Conservation (phyloP, 2,797 vertebrate genomes). For the Schizopygopsis pylzovi region DNA sequence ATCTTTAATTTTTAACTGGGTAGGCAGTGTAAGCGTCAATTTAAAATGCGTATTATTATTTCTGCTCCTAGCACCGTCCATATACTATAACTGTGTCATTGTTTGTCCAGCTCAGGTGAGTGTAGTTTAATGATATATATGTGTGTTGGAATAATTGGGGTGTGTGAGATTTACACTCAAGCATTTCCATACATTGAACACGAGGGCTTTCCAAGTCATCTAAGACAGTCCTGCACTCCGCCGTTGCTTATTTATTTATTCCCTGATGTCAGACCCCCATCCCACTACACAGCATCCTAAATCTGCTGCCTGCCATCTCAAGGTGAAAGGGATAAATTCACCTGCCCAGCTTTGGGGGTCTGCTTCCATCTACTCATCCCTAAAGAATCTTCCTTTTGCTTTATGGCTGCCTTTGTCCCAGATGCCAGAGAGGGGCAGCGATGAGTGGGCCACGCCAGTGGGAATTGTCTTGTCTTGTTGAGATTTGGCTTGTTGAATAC, state of each 20-base stretch:
- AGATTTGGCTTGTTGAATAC: constrained; percentile 32
- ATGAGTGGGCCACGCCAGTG: neutral
- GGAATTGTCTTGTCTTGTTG: constrained; percentile 22
- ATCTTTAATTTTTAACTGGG: neutral
- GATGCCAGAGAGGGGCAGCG: neutral
- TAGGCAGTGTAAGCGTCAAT: neutral
- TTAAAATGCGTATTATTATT: neutral
- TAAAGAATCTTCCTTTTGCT: constrained; percentile 15
- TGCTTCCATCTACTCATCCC: constrained; percentile 34
- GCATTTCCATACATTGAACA: constrained; percentile 14
- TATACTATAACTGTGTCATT: neutral
- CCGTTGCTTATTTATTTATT: constrained; percentile 49
- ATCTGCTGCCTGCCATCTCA: constrained; percentile 53
- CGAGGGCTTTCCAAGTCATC: neutral
- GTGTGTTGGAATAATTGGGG: neutral
- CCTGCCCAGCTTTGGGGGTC: constrained; percentile 2
- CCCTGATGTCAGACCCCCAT: constrained; percentile 35
- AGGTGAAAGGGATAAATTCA: constrained; percentile 61
- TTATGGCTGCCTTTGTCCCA: constrained; percentile 18
- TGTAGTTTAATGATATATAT: neutral
- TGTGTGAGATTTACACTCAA: constrained; percentile 36
- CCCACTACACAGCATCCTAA: constrained; percentile 30
- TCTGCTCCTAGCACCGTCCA: neutral
- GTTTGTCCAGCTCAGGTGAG: neutral
- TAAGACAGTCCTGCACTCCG: neutral